Percentiles rank a stretch among this genome's conserved stretches.
Conservation (phyloP, 2,113 vertebrate genomes). For the Burhinus bistriatus region DNA sequence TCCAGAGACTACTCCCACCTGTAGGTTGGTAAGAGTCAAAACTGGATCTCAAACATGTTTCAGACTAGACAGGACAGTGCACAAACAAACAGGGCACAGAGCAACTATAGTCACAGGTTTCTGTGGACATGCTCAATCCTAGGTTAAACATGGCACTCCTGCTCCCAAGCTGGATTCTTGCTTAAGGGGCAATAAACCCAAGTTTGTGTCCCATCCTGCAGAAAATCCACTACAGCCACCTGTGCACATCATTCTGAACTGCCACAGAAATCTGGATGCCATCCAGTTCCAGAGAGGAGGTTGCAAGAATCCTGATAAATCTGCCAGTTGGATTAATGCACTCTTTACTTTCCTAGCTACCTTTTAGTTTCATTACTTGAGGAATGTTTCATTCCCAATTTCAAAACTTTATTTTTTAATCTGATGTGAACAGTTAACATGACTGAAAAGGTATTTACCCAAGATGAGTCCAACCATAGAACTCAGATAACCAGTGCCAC, state of each 20-base stretch:
- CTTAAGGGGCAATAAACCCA: neutral
- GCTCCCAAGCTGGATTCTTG: neutral
- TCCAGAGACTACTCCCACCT: neutral
- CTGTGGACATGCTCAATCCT: neutral
- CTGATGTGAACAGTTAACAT: neutral
- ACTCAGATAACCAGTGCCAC: constrained; percentile 96
- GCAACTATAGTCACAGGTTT: neutral
- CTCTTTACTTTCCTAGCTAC: neutral
- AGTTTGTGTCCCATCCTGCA: neutral
- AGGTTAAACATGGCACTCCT: neutral
- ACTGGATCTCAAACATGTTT: neutral
- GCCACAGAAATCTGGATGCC: neutral
- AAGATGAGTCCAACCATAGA: constrained; percentile 98
- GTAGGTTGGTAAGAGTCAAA: neutral
- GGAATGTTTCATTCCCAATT: neutral
- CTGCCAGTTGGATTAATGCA: neutral
- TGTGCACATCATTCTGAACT: neutral
- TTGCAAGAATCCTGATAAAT: neutral
- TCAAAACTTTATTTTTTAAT: neutral
- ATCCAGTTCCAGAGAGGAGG: neutral
- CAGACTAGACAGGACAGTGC: neutral
- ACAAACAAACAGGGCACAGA: neutral
- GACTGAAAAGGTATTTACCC: constrained; percentile 73
- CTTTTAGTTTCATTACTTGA: neutral
- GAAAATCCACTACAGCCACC: neutral